Evolutionary conservation across 2,888 invertebrate genomes (phyloP), one percentile per base, ranked within the genome.

Genomic region (Cheilosia vulpina): DNA sequence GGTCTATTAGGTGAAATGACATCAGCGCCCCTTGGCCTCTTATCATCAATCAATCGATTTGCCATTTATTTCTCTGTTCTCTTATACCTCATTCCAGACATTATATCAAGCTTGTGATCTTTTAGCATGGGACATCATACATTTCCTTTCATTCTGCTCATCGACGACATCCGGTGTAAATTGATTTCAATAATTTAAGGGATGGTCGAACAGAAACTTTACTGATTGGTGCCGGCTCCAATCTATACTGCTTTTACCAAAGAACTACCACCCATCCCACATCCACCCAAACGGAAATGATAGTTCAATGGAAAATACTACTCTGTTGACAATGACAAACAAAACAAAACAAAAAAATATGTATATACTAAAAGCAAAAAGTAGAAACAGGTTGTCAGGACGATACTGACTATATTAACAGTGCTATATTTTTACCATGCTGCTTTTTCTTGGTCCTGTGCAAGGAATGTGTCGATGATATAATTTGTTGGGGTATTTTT

Each of bases 31-130:
- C 66, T 50, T 50, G 68, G 58, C 81, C 66, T 81, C 63, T 66
- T 76, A 68, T 85, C 85, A 81, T 85, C 85, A 85, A 85, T 85
- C 81, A 85, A 85, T 85, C 81, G 81, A 85, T 85, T 85, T 85
- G 68, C 77, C 81, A 85, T 85, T 77, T 76, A 72, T 75, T 79
- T 83, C 77, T 76, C 24, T 72, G 15, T 15, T 38, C 58, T 45
- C 47, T 45, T n/a, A n/a, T 34, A 34, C 60, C 60, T 43, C 60
- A 63, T 53, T 55, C 47, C 55, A 19, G 7, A 31, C 69, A 53
- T 76, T 71, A 83, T 68, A 83, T 68, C 50, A 50, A 73, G 75
- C 63, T 53, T 79, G 19, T 43, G 62, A 83, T 73, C 65, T 57
- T 31, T 73, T 31, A 55, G 55, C 78, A 72, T 43, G 71, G 71